Evolutionary conservation across 2,888 invertebrate species (phyloP).

Genomic region (Trissolcus japonicus): DNA sequence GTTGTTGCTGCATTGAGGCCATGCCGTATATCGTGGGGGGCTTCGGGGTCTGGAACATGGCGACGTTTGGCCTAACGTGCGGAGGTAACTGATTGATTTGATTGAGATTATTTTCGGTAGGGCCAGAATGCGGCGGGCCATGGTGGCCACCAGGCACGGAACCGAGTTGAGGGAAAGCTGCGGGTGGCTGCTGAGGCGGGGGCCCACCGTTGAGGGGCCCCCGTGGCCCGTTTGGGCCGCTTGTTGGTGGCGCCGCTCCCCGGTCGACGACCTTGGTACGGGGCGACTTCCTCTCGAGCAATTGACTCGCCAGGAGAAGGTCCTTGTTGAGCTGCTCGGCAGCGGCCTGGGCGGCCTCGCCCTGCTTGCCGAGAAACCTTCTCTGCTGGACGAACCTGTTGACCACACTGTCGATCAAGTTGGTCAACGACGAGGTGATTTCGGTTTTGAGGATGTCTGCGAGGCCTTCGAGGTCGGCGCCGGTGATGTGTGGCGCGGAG

Average conservation of each 20-base stretch:
- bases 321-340: slow-evolving; percentile 92
- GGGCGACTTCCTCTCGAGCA: slow-evolving; percentile 90
- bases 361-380: slow-evolving; percentile 85
- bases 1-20: slow-evolving; percentile 77
- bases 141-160: slow-evolving; percentile 75
- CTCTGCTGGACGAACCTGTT: slow-evolving; percentile 90
- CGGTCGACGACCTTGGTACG: slow-evolving; percentile 85
- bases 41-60: slow-evolving; percentile 91
- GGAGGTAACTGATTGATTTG: slow-evolving; percentile 79
- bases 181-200: slow-evolving; percentile 72
- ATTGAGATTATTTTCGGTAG: slow-evolving; percentile 78
- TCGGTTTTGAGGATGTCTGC: slow-evolving; percentile 95
- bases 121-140: slow-evolving; percentile 71
- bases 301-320: slow-evolving; percentile 86
- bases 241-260: slow-evolving; percentile 77
- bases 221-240: slow-evolving; percentile 75
- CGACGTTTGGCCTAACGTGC: slow-evolving; percentile 82
- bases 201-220: slow-evolving; percentile 75
- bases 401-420: slow-evolving; percentile 91
- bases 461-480: slow-evolving; percentile 89
- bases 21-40: slow-evolving; percentile 80
- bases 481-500: slow-evolving; percentile 81
- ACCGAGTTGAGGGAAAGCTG: slow-evolving; percentile 80
- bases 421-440: slow-evolving; percentile 89
- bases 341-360: slow-evolving; percentile 86